phyloP scores from a whole-genome alignment of 2,888 invertebrate genomes.

The Celastrina argiolus region DNA sequence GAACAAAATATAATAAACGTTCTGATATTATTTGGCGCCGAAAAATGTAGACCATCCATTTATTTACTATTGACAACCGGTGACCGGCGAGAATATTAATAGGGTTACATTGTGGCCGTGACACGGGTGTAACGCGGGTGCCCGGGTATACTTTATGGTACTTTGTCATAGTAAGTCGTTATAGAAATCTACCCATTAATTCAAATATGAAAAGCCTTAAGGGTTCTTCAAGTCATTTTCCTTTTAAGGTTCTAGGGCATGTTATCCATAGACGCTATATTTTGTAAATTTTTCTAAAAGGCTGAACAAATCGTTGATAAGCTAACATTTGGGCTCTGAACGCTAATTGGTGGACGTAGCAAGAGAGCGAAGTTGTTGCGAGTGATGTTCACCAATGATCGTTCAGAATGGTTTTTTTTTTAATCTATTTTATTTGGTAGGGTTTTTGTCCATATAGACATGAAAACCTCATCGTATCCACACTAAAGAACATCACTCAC shows the following conservation, averaged over 20 bases:
- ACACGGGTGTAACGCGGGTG: constrained; percentile 1
- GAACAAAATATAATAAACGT: not conserved
- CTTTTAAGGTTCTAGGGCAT: not conserved
- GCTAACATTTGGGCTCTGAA: too few species aligned
- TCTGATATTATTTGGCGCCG: not conserved
- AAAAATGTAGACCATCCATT: constrained; percentile 2
- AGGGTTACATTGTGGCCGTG: not conserved
- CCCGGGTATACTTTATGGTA: not conserved
- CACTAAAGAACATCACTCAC: too few species aligned
- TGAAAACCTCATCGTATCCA: too few species aligned
- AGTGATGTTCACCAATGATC: too few species aligned
- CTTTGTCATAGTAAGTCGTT: not conserved
- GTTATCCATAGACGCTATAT: too few species aligned
- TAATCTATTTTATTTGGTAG: too few species aligned
- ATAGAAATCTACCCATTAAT: not conserved
- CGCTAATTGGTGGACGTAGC: too few species aligned
- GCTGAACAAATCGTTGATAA: too few species aligned
- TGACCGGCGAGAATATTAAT: not conserved
- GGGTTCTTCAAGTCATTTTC: not conserved
- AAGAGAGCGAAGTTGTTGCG: too few species aligned
- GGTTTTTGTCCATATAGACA: too few species aligned
- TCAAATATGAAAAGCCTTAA: not conserved
- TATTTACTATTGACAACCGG: not conserved
- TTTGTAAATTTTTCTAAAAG: too few species aligned
- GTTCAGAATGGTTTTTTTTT: too few species aligned